phyloP scores from a whole-genome alignment of 2,888 invertebrate genomes.

The Andrena chrysosceles region DNA sequence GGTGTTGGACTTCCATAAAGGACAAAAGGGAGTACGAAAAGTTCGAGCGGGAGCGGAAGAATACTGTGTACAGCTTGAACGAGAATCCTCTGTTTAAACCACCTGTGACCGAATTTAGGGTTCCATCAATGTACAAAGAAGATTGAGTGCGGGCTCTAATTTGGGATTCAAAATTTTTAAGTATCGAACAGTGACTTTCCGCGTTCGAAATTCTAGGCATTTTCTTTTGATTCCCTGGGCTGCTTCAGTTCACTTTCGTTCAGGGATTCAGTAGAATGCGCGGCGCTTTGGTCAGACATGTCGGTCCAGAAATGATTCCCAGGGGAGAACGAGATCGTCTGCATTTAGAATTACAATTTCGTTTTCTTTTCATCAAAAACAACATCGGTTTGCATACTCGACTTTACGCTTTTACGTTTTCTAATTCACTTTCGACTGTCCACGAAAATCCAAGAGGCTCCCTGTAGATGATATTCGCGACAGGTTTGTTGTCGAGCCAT shows the following conservation, averaged over 20 bases:
- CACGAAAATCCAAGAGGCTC: slow-evolving; percentile 87
- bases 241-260: not conserved
- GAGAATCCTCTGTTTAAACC: slow-evolving; percentile 89
- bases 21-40: slow-evolving; percentile 74
- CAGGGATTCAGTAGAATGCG: not conserved
- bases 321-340: slow-evolving; percentile 62
- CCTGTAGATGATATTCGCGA: slow-evolving; percentile 83
- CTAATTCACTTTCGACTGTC: slow-evolving; percentile 84
- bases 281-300: not conserved
- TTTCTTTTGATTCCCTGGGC: not conserved
- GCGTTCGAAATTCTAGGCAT: not conserved
- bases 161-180: not conserved
- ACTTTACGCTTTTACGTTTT: slow-evolving; percentile 65
- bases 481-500: slow-evolving; percentile 86
- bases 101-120: slow-evolving; percentile 86
- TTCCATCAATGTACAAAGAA: slow-evolving; percentile 84
- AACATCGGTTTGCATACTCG: not conserved
- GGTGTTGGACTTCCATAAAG: slow-evolving; percentile 70
- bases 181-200: not conserved
- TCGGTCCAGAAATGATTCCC: slow-evolving; percentile 75
- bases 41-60: slow-evolving; percentile 70
- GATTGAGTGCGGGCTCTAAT: slow-evolving; percentile 54
- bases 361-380: not conserved
- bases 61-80: slow-evolving; percentile 70
- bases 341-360: not conserved